phyloP scores from a whole-genome alignment of 2,797 vertebrate species.

The Prionace glauca region DNA sequence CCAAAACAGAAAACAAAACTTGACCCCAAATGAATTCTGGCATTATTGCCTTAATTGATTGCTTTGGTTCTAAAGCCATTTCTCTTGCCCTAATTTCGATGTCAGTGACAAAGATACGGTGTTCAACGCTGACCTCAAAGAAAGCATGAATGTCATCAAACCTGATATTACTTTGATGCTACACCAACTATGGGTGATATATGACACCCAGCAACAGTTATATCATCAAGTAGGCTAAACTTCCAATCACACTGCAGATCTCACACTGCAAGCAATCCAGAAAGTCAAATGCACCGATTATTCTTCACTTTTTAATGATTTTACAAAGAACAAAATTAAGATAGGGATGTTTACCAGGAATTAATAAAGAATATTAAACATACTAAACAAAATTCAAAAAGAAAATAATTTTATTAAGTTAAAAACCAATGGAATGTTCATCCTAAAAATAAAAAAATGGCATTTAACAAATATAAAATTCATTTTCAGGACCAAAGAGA shows the following conservation, averaged over 20 bases:
- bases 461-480: too few relatives aligned
- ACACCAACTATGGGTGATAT: background rate
- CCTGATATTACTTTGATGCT: background rate
- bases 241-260: background rate
- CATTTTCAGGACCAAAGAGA: too few relatives aligned
- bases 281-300: background rate
- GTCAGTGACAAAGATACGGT: background rate
- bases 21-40: background rate
- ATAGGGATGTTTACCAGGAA: background rate
- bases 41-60: background rate
- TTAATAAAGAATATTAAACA: background rate
- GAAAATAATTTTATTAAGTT: background rate
- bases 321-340: background rate
- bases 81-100: background rate
- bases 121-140: background rate
- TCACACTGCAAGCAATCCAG: background rate
- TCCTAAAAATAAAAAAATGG: too few relatives aligned
- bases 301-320: background rate
- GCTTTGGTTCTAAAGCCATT: too few relatives aligned
- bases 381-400: background rate
- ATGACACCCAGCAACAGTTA: background rate
- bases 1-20: background rate
- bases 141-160: background rate
- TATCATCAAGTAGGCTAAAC: too few relatives aligned
- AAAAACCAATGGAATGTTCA: too few relatives aligned